Evolutionary conservation across 2,797 vertebrate species (phyloP).

Genomic region (Triplophysa yarkandensis): DNA sequence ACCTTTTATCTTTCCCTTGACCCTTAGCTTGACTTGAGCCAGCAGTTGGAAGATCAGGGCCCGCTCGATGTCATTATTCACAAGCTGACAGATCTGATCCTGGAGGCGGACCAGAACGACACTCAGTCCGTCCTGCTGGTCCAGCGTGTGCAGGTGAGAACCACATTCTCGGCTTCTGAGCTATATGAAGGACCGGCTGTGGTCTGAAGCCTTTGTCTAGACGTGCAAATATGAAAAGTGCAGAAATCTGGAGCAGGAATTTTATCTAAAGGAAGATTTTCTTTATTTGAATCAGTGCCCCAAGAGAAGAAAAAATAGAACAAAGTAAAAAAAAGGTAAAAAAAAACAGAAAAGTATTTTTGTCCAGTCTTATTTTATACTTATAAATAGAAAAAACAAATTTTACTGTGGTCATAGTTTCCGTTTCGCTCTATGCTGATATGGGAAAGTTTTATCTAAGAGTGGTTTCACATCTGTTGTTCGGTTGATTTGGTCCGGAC

Average conservation of each 20-base stretch:
- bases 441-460: too few species aligned
- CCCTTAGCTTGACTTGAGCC: constrained; percentile 76
- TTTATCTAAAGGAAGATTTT: not conserved
- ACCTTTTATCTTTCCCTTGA: constrained; percentile 27
- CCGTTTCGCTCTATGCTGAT: too few species aligned
- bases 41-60: constrained; percentile 94
- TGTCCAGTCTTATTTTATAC: not conserved
- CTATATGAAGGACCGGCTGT: not conserved
- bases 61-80: constrained; percentile 98
- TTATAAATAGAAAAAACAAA: too few species aligned
- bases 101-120: constrained; percentile 97
- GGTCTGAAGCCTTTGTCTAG: not conserved
- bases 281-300: not conserved
- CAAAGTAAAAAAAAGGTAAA: not conserved
- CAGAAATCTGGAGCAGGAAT: constrained; percentile 14
- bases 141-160: constrained; percentile 91
- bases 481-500: too few species aligned
- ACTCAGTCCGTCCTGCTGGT: constrained; percentile 90
- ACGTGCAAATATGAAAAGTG: not conserved
- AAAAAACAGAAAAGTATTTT: not conserved
- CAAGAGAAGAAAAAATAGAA: not conserved
- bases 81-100: constrained; percentile 96
- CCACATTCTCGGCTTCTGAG: not conserved
- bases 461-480: too few species aligned
- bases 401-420: too few species aligned